phyloP scores from a whole-genome alignment of 2,113 vertebrate genomes.

The Terrapene triunguis region DNA sequence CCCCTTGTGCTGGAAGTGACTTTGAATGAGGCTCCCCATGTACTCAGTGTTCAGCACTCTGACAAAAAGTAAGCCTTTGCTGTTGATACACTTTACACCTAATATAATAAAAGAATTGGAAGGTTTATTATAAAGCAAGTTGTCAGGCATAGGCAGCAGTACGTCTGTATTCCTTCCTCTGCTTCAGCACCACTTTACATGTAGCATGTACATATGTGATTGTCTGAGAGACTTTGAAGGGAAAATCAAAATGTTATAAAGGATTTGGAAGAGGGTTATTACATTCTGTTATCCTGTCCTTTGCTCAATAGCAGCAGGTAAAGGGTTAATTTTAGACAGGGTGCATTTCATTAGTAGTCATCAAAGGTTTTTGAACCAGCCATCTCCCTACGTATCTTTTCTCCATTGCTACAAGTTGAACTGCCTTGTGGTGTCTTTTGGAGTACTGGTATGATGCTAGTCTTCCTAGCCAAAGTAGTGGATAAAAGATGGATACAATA shows the following conservation, averaged over 20 bases:
- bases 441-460: not conserved
- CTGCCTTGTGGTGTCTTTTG: not conserved
- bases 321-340: not conserved
- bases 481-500: too few species aligned
- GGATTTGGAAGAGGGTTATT: not conserved
- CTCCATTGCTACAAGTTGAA: not conserved
- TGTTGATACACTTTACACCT: not conserved
- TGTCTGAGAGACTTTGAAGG: not conserved
- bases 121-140: not conserved
- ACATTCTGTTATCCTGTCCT: not conserved
- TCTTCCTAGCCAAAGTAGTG: not conserved
- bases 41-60: not conserved
- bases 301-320: not conserved
- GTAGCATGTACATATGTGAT: not conserved
- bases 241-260: not conserved
- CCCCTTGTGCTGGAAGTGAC: not conserved
- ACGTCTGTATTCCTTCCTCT: not conserved
- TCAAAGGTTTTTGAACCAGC: not conserved
- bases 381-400: not conserved
- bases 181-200: not conserved
- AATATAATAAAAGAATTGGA: not conserved
- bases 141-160: not conserved
- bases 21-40: not conserved
- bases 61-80: not conserved
- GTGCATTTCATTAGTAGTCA: not conserved